Base-by-base conservation (phyloP, 2,888 invertebrate species). In the Cephus pygmeus region DNA sequence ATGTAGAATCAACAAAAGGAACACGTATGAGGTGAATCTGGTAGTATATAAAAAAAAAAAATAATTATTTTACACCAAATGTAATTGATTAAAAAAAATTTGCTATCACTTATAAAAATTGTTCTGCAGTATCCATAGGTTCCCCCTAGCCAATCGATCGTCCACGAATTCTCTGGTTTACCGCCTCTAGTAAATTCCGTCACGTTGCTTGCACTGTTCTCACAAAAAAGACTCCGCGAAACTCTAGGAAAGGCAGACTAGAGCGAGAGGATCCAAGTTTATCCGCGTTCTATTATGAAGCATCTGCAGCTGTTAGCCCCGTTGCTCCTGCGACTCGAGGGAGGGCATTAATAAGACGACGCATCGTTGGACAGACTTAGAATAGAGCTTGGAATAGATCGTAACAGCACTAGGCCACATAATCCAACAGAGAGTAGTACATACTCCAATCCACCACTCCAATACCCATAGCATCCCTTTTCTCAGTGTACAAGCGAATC, bases 281-380 rank as follows among this genome's bases (percentile, higher is more conserved):
- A 79, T 82, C 80, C 77, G 69, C 76, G 40, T 82, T 84, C 80
- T 81, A 83, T 84, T 81, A 83, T 81, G 81, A 80, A 80, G 79
- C 81, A 79, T 82, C 81, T 81, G 85, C 87, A 87, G 87, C 87
- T 87, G 87, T 84, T 83, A 83, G 83, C 81, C 79, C 76, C 81
- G 82, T 84, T 83, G 81, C 73, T 69, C 71, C 33, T 34, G 71
- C 71, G 71, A 71, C 71, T 31, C 71, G 71, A 77, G 80, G 80
- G 80, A 77, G 75, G 80, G 87, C 88, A 87, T 88, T 88, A 88
- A 87, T 88, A 88, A 87, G 87, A 86, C 84, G 84, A 82, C 78
- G 80, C 80, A 78, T 80, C 78, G 79, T 77, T 78, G 78, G 80
- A 82, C 79, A 77, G 81, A 80, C 81, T 83, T 79, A 79, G 80